Base-by-base conservation (phyloP, 2,797 vertebrate genomes). In the Coregonus ussuriensis region DNA sequence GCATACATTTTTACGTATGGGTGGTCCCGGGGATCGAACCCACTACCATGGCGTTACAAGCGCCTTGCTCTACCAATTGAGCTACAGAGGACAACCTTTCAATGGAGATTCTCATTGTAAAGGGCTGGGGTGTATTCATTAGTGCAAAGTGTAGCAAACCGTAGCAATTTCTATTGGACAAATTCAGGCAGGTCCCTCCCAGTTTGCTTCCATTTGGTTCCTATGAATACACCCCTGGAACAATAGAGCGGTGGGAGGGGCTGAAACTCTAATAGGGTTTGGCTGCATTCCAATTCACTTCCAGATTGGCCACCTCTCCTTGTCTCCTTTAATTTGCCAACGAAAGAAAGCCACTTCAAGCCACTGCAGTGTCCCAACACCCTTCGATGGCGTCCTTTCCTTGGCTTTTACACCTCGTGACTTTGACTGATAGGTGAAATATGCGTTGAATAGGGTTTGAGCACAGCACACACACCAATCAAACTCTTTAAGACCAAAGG, bases 201-300 rank as follows among this genome's bases (percentile, higher is more conserved):
- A n/a, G 2, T 59, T 59, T 59, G 56, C n/a, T 59, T 59, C n/a
- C n/a, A n/a, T 21, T 59, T 16, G 56, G 18, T 15, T 59, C 56
- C n/a, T 59, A 59, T 18, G n/a, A 47, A 47, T 47, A 47, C 41
- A 47, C 41, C 41, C 41, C 41, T 47, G 41, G 41, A 47, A 9
- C 41, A 47, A 47, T 47, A 15, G 56, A 15, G 56, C 56, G 7
- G 6, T 59, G 63, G 25, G 14, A 66, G 14, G 63, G 33, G 18
- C 67, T 59, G 56, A 59, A 7, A 59, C 56, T 21, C 56, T n/a
- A 9, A 59, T n/a, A 59, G 4, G 56, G 56, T 59, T 69, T 35
- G 67, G 35, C 67, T 69, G 16, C 35, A 2, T 69, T 37, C 67
- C 67, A 69, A 18, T 69, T 69, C 35, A 35, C 33, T 69, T 69